Percentiles rank a stretch among this genome's conserved stretches.
Conservation (phyloP, 2,888 invertebrate genomes). For the Rhimphoctona megacephalus region DNA sequence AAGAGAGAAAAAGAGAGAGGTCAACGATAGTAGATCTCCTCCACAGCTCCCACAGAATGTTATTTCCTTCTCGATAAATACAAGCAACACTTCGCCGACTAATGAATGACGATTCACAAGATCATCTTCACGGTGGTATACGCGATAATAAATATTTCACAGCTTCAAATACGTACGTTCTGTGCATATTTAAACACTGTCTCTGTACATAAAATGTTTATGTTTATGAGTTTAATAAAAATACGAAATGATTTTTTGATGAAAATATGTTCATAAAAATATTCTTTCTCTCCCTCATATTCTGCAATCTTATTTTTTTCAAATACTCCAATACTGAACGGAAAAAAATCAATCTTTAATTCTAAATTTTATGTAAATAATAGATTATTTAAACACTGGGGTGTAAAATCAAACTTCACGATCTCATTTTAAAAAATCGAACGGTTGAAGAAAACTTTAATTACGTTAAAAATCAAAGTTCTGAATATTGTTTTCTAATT, state of each 20-base stretch:
- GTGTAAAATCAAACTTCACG: no score
- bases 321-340: no score
- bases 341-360: no score
- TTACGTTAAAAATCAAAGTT: neutral
- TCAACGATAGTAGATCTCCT: slow-evolving; percentile 44
- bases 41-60: slow-evolving; percentile 72
- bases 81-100: slow-evolving; percentile 27
- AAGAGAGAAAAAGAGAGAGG: slow-evolving; percentile 30
- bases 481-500: neutral
- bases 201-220: neutral
- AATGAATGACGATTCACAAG: slow-evolving; percentile 58
- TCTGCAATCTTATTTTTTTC: no score
- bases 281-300: neutral
- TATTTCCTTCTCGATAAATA: slow-evolving; percentile 64
- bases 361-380: no score
- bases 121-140: slow-evolving; percentile 33
- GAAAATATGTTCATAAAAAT: neutral
- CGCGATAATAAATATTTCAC: neutral
- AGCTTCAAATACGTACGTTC: neutral
- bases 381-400: no score
- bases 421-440: no score
- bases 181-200: neutral
- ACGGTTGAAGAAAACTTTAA: no score
- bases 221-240: neutral
- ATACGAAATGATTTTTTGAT: neutral